phyloP scores from a whole-genome alignment of 2,797 vertebrate genomes.

The Cheirogaleus major region DNA sequence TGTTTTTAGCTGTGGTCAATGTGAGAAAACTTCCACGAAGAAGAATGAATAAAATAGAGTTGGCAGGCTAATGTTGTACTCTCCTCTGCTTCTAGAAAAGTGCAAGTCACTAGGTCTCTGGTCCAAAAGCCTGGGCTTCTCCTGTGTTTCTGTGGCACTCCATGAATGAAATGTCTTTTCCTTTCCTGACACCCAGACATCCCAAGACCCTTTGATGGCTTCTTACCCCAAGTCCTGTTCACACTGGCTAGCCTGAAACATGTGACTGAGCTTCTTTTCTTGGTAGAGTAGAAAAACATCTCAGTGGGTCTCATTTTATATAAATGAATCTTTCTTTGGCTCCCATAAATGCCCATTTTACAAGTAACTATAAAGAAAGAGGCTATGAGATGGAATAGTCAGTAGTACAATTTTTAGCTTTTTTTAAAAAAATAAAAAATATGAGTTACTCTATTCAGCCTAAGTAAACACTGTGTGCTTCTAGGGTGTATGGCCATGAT shows the following conservation, averaged over 20 bases:
- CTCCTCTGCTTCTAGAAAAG: neutral
- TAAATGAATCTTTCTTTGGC: neutral
- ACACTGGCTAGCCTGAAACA: neutral
- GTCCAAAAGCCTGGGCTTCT: neutral
- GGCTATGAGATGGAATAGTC: neutral
- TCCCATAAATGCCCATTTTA: neutral
- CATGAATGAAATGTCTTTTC: neutral
- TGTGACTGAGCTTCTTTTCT: neutral
- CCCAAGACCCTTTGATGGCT: neutral
- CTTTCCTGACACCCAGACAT: neutral
- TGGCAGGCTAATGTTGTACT: neutral
- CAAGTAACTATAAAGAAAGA: neutral
- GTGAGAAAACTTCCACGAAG: neutral
- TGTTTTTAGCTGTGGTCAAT: neutral
- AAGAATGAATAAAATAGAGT: neutral
- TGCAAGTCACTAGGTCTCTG: neutral
- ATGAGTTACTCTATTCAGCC: neutral
- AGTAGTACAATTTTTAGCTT: neutral
- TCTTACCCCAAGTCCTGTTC: neutral
- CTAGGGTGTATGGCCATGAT: neutral
- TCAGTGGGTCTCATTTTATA: neutral
- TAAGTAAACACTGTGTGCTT: neutral
- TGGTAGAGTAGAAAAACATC: neutral
- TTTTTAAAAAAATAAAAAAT: neutral
- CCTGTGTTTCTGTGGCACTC: neutral